Percentiles rank a stretch among this genome's conserved stretches.
phyloP scores from a whole-genome alignment of 2,113 vertebrate species.

The Eleginops maclovinus region DNA sequence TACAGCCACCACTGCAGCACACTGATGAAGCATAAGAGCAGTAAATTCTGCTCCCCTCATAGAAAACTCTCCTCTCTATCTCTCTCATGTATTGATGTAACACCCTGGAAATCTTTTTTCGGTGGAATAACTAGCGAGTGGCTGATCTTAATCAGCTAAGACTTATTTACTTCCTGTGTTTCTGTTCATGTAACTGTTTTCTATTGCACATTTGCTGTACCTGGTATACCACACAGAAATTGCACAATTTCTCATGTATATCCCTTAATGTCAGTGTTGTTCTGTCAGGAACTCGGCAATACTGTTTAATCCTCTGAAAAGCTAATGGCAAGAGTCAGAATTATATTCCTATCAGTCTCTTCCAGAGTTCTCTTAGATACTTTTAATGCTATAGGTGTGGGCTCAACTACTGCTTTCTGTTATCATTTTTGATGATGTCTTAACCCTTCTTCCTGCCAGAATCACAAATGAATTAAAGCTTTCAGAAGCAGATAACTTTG shows the following conservation, averaged over 20 bases:
- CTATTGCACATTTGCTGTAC: constrained; percentile 25
- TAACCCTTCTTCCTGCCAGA: neutral
- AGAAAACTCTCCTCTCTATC: constrained; percentile 58
- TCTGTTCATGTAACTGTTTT: constrained; percentile 52
- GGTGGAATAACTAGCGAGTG: constrained; percentile 54
- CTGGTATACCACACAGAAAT: constrained; percentile 50
- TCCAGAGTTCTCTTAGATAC: constrained; percentile 14
- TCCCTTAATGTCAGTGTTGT: constrained; percentile 47
- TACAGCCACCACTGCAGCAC: constrained; percentile 72
- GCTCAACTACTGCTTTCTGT: neutral
- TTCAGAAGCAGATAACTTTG: constrained; percentile 1
- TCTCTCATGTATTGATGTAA: constrained; percentile 72
- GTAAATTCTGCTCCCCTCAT: constrained; percentile 75
- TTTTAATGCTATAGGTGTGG: constrained; percentile 14
- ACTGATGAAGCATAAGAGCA: constrained; percentile 76
- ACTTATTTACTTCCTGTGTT: constrained; percentile 43
- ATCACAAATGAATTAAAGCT: constrained; percentile 11
- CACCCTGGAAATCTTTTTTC: constrained; percentile 73
- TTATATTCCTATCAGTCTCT: constrained; percentile 1
- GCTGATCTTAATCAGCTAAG: constrained; percentile 64
- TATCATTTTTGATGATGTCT: constrained; percentile 17
- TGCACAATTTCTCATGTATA: constrained; percentile 68
- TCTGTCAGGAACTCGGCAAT: constrained; percentile 58
- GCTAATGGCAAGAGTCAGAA: constrained; percentile 36
- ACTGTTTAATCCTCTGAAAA: constrained; percentile 35